A percentile compares a stretch with the other conserved stretches of the same genome.
These are phyloP conservation scores for Sitta europaea DNA, from an alignment of 2,113 vertebrate genomes.

Conservation along the genomic window DNA sequence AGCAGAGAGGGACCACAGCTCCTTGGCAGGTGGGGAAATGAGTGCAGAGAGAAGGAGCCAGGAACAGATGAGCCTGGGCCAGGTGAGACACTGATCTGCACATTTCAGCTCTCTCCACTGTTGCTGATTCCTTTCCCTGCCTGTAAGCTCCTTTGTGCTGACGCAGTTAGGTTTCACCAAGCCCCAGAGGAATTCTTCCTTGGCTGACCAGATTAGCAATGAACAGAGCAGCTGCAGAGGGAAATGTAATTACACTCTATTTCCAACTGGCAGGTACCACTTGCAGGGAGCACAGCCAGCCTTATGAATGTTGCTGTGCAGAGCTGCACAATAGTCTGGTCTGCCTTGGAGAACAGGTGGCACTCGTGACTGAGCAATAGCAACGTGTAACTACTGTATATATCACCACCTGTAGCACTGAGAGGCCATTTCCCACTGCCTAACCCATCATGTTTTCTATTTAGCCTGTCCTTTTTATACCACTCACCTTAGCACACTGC, in stretches of 20 bases:
- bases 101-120: background rate
- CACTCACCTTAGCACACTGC: background rate
- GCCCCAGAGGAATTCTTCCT: background rate
- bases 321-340: background rate
- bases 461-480: slow-evolving; percentile 52
- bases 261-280: background rate
- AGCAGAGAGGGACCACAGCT: background rate
- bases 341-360: slow-evolving; percentile 20
- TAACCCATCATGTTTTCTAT: slow-evolving; percentile 31
- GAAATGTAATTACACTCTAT: background rate
- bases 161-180: background rate
- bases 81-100: background rate
- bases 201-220: background rate
- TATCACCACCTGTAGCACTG: slow-evolving; percentile 30
- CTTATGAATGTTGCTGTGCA: background rate
- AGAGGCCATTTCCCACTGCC: background rate
- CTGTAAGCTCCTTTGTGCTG: background rate
- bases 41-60: background rate
- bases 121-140: background rate
- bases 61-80: background rate
- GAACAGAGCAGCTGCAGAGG: slow-evolving; percentile 19
- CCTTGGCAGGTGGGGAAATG: background rate
- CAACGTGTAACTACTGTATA: slow-evolving; percentile 29
- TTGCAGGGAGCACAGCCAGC: slow-evolving; percentile 17
- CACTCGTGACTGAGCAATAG: slow-evolving; percentile 61